Evolutionary conservation across 2,888 invertebrate genomes (phyloP), one percentile per base, ranked within the genome.

Genomic region (Ennomos fuscantarius): DNA sequence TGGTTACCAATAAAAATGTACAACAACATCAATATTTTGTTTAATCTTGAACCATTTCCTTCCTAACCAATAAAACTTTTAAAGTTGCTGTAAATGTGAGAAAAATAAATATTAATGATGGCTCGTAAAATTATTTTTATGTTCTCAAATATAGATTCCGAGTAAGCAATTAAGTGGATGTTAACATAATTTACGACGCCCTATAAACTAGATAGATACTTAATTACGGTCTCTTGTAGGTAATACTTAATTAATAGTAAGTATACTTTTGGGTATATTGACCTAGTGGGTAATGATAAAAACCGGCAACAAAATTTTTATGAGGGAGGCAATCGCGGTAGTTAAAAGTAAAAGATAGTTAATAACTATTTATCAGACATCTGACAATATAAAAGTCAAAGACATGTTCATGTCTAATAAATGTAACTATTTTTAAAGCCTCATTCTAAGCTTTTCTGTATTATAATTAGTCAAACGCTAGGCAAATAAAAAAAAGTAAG

Each of bases 61-160:
- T 60, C 58, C 43, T 52, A 47, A 55, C 54, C 48, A 60, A 65
- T 59, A 65, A 65, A 64, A 61, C 40, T 43, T 56, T 47, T 34
- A 62, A 52, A 54, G 53, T 62, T 39, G 40, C 41, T 62, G 55
- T 62, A 48, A 60, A 67, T 61, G 63, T 60, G 56, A 67, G 63
- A 65, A 59, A 65, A 68, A 63, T 63, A 65, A 62, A 63, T 60
- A 62, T 52, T 58, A 62, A 68, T 60, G 59, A 53, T 49, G 47
- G 8, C 48, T 62, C 60, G 58, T 68, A 55, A 68, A 64, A 65
- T 55, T 61, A 57, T 62, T 65, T 65, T 68, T 62, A 68, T 64
- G 57, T 54, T 49, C 59, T 64, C 53, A 63, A 63, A 65, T 68
- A 68, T 63, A 65, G 67, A 65, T 64, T 68, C 63, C 60, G 65